These are phyloP conservation scores for Drosophila maculinotata DNA, from an alignment of 2,888 invertebrate genomes.

Conservation along the genomic window DNA sequence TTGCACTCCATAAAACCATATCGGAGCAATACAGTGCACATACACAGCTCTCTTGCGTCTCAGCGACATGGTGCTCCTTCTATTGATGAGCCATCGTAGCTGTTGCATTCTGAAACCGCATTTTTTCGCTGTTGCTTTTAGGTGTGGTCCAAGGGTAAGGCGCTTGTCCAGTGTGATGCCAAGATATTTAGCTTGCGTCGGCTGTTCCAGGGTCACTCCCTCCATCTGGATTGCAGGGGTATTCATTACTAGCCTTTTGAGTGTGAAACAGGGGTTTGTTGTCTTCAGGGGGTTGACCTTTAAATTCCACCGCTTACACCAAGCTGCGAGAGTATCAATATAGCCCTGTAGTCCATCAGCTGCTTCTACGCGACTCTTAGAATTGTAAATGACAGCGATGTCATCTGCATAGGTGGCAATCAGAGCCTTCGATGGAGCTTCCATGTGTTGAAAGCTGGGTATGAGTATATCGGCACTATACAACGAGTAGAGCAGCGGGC, in stretches of 20 bases:
- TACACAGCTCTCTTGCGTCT: neutral
- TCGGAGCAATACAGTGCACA: too few relatives aligned
- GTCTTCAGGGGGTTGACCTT: constrained; percentile 14
- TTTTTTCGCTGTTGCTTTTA: constrained; percentile 1
- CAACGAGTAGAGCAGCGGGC: constrained; percentile 6
- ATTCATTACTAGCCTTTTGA: neutral
- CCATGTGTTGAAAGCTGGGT: neutral
- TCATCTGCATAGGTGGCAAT: constrained; percentile 10
- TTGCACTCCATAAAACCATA: too few relatives aligned
- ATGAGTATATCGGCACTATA: constrained; percentile 17
- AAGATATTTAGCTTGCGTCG: constrained; percentile 8
- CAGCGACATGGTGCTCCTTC: constrained; percentile 2
- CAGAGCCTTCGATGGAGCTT: constrained; percentile 1
- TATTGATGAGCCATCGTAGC: constrained; percentile 3
- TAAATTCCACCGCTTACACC: constrained; percentile 13
- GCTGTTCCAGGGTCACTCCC: constrained; percentile 16
- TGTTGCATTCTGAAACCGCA: constrained; percentile 1
- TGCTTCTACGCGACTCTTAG: neutral
- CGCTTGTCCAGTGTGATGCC: constrained; percentile 19
- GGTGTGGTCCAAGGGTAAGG: constrained; percentile 10
- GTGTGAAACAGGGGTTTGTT: neutral
- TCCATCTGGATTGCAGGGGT: constrained; percentile 8
- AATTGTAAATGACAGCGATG: constrained; percentile 5
- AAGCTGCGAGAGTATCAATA: constrained; percentile 1
- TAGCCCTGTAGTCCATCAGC: neutral